Percentiles rank a stretch among this genome's conserved stretches.
Conservation (phyloP, 2,888 invertebrate species). For the Xylota sylvarum region DNA sequence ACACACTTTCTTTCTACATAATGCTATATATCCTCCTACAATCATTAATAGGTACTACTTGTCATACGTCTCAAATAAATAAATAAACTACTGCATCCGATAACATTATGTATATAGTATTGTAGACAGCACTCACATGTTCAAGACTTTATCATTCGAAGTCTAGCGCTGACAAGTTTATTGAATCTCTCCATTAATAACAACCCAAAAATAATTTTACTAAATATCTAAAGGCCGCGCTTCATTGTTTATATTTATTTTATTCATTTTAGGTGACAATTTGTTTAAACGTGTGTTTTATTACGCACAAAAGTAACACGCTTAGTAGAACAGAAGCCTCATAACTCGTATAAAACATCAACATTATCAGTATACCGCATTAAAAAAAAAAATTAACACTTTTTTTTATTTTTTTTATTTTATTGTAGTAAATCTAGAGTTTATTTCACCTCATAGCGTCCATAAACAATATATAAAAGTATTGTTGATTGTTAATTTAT, state of each 20-base stretch:
- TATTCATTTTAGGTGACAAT: background rate
- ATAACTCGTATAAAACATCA: background rate
- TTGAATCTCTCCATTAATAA: background rate
- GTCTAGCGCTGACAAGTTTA: background rate
- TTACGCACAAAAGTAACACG: background rate
- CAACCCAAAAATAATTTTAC: background rate
- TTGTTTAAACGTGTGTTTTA: background rate
- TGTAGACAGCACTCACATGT: background rate
- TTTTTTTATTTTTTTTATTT: background rate
- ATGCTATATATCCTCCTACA: too few species aligned
- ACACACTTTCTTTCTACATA: too few species aligned
- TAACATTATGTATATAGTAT: background rate
- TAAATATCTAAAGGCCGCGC: background rate
- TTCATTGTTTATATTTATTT: constrained; percentile 19
- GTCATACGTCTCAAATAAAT: background rate
- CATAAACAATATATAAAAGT: constrained; percentile 17
- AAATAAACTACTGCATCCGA: too few species aligned
- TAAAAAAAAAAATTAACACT: background rate
- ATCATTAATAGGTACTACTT: background rate
- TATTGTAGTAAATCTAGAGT: constrained; percentile 15
- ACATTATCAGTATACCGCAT: constrained; percentile 17
- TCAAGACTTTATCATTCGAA: background rate
- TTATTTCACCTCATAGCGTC: constrained; percentile 18
- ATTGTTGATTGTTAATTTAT: constrained; percentile 36
- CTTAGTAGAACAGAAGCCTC: constrained; percentile 1